Evolutionary conservation across 2,888 invertebrate genomes (phyloP).

Genomic region (Agrotis puta): DNA sequence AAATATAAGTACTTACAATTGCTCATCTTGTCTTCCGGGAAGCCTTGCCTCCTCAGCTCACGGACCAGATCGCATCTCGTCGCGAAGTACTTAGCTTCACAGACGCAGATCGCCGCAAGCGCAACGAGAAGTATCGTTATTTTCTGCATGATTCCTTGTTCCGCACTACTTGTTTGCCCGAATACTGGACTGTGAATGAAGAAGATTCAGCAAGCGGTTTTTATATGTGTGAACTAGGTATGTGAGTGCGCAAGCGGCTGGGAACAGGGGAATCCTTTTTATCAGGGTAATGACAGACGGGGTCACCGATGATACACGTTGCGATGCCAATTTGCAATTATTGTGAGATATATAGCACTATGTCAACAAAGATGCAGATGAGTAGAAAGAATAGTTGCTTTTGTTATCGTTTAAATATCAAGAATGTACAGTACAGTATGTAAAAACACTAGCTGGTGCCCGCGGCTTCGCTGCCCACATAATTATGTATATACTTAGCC

Average conservation of each 20-base stretch:
- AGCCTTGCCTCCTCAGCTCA: conserved; percentile 76
- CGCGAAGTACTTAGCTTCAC: conserved; percentile 69
- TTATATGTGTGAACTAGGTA: conserved; percentile 44
- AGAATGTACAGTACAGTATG: too few relatives aligned
- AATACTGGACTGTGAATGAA: conserved; percentile 33
- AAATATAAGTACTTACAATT: conserved; percentile 82
- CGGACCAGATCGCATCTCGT: conserved; percentile 75
- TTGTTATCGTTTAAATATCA: too few relatives aligned
- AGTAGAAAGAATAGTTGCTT: too few relatives aligned
- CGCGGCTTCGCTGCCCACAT: too few relatives aligned
- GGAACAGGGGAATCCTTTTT: conserved; percentile 61
- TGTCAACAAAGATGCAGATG: conserved; percentile 5
- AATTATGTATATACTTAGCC: too few relatives aligned
- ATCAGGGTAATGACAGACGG: conserved; percentile 43
- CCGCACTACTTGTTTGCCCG: conserved; percentile 28
- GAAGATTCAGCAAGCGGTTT: conserved; percentile 11
- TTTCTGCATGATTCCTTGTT: conserved; percentile 49
- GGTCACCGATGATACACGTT: conserved; percentile 43
- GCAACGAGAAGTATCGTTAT: conserved; percentile 48
- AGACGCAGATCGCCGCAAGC: conserved; percentile 50
- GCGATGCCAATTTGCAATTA: conserved; percentile 17
- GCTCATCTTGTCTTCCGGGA: conserved; percentile 75
- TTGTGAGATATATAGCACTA: background rate
- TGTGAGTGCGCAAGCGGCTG: conserved; percentile 11
- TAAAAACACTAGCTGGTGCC: too few relatives aligned